phyloP scores from a whole-genome alignment of 1,140 invertebrate genomes.

The Drosophila busckii region DNA sequence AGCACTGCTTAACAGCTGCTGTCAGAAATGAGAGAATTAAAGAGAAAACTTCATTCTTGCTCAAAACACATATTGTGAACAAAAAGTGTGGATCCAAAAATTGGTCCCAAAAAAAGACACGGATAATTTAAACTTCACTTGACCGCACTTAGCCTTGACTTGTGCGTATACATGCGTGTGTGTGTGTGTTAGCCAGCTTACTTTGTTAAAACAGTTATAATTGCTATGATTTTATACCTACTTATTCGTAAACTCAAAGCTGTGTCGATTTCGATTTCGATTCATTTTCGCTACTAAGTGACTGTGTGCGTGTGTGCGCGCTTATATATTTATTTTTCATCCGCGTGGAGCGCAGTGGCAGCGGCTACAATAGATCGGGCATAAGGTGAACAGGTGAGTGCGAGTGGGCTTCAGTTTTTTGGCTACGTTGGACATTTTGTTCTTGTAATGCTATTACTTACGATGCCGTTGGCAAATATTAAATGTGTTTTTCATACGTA shows the following conservation, averaged over 20 bases:
- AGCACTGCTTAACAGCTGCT: no score
- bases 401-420: conserved; percentile 2
- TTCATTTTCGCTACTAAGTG: not conserved
- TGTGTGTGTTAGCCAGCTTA: no score
- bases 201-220: conserved; percentile 13
- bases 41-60: no score
- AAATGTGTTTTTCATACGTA: conserved; percentile 7
- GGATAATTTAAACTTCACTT: no score
- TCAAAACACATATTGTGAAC: no score
- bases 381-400: conserved; percentile 24
- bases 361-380: not conserved
- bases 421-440: conserved; percentile 8
- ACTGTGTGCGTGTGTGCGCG: conserved; percentile 36
- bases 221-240: not conserved
- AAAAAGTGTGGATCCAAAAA: no score
- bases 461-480: conserved; percentile 25
- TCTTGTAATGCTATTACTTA: conserved; percentile 21
- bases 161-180: not conserved
- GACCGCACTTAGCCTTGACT: conserved; percentile 19
- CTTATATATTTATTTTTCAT: conserved; percentile 58
- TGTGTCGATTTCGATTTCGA: no score
- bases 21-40: no score
- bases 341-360: conserved; percentile 24
- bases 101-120: no score
- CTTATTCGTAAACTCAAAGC: no score